Evolutionary conservation across 2,797 vertebrate genomes (phyloP), one percentile per base, ranked within the genome.

Genomic region (Oreochromis mossambicus): DNA sequence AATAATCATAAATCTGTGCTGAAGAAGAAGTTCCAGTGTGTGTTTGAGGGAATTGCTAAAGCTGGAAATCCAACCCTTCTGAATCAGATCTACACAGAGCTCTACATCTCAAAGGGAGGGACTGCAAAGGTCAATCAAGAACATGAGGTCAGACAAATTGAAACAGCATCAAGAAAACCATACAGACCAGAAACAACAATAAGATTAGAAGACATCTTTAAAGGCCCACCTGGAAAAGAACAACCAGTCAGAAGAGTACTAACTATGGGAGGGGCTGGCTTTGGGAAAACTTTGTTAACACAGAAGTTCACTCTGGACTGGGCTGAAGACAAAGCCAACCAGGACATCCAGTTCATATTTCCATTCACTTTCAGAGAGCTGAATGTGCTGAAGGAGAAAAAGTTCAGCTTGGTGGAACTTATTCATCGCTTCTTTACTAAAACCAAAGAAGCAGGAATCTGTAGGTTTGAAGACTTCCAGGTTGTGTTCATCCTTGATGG

Each of bases 381-480:
- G 11, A 54, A 54, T 54, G 3, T 54, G 52, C 11, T 54, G 54
- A 15, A 29, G 2, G 13, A 56, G 24, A 2, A 56, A 56, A 56
- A 29, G 54, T 56, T 56, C 54, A 55, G 54, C 54, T 8, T 55
- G 54, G 54, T 55, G 54, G 54, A 55, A 8, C 13, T 55, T 29
- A 0, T 55, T 8, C 54, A 56, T 56, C 13, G 0, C 54, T 56
- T 56, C 54, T 56, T 55, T 26, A 55, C 0, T 29, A 13, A 55
- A 55, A 26, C 54, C 24, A 55, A 55, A 55, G 2, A 55, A 5
- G 54, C 54, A 21, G 52, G 52, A 54, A 7, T 54, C 11, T 54
- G 52, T 11, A 54, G 52, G 0, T 54, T 54, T 7, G 52, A 54
- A 24, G 52, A 24, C 3, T 13, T 54, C 11, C 52, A 54, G 11